Percentiles rank a stretch among this genome's conserved stretches.
These are phyloP conservation scores for Narcine bancroftii DNA, from an alignment of 2,113 vertebrate genomes.

Conservation along the genomic window DNA sequence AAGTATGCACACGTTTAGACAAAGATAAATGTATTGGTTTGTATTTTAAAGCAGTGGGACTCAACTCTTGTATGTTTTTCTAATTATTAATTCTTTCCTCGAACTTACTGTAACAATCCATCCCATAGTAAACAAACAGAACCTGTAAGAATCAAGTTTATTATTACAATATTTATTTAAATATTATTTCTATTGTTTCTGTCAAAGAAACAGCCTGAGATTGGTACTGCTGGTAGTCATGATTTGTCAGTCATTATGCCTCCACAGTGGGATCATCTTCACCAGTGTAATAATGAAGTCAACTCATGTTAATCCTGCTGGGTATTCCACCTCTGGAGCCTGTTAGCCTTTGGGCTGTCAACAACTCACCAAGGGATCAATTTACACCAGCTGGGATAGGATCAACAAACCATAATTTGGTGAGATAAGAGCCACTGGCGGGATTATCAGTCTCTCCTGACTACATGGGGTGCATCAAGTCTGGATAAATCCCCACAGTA, in stretches of 20 bases:
- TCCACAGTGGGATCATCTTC: conserved; percentile 47
- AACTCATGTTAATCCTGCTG: conserved; percentile 48
- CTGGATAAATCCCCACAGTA: conserved; percentile 45
- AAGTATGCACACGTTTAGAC: not conserved
- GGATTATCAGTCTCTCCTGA: conserved; percentile 44
- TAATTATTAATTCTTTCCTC: not conserved
- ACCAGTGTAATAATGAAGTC: conserved; percentile 52
- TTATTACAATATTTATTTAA: not conserved
- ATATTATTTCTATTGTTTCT: not conserved
- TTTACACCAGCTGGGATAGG: conserved; percentile 55
- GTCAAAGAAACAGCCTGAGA: not conserved
- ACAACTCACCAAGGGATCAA: conserved; percentile 45
- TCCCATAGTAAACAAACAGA: not conserved
- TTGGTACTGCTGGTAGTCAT: not conserved
- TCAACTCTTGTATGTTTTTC: no score
- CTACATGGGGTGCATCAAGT: conserved; percentile 8
- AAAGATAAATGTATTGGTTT: not conserved
- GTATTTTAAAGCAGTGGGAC: not conserved
- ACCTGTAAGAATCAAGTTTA: not conserved
- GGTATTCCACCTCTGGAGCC: conserved; percentile 50
- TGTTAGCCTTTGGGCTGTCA: conserved; percentile 48
- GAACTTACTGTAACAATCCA: not conserved
- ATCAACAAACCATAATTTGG: conserved; percentile 49
- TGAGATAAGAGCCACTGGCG: conserved; percentile 50
- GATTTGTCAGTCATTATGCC: conserved; percentile 25